Evolutionary conservation across 2,888 invertebrate species (phyloP).

Genomic region (Gisinianus flammeolus): DNA sequence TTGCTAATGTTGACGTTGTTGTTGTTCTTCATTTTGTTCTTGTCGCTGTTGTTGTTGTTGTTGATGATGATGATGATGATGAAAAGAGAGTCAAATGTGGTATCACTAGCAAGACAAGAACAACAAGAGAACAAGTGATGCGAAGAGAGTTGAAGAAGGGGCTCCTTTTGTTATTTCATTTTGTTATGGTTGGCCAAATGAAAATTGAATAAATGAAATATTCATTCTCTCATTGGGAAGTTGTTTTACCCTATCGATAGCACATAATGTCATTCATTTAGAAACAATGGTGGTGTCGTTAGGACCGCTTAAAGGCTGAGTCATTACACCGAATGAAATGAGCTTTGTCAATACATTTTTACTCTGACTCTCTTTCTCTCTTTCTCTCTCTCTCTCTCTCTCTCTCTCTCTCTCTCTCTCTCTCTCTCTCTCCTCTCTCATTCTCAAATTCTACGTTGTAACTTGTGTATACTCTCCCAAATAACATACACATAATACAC

Average conservation of each 20-base stretch:
- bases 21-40: background rate
- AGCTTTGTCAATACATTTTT: background rate
- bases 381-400: background rate
- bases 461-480: too few relatives aligned
- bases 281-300: constrained; percentile 34
- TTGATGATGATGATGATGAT: background rate
- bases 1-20: background rate
- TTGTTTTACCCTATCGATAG: constrained; percentile 20
- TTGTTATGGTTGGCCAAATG: constrained; percentile 16
- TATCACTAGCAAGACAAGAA: background rate
- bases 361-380: background rate
- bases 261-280: constrained; percentile 32
- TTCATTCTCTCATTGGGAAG: constrained; percentile 21
- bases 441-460: too few relatives aligned
- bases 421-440: too few relatives aligned
- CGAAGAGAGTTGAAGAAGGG: background rate
- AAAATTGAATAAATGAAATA: constrained; percentile 23
- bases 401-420: background rate
- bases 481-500: background rate
- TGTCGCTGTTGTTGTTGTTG: background rate
- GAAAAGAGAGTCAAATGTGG: background rate
- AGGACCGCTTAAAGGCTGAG: constrained; percentile 26
- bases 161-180: constrained; percentile 7
- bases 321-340: constrained; percentile 32
- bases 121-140: constrained; percentile 1